A percentile compares a stretch with the other conserved stretches of the same genome.
Conservation (phyloP, 2,113 vertebrate species). For the Gasterosteus nipponicus region DNA sequence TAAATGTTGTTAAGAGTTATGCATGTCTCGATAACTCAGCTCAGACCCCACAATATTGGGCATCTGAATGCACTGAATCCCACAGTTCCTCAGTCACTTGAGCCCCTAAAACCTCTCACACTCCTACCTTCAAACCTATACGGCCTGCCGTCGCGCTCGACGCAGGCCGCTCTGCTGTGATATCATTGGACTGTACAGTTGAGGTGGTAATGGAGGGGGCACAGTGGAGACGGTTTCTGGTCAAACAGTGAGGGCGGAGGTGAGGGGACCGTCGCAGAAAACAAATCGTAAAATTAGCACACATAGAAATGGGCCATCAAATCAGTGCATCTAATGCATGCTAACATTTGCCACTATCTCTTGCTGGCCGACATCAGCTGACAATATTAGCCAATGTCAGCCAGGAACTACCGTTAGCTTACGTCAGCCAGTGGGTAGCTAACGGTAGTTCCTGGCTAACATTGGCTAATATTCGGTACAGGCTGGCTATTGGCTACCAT, state of each 20-base stretch:
- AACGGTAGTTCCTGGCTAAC: background rate
- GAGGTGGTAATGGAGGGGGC: constrained; percentile 10
- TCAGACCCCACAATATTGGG: constrained; percentile 54
- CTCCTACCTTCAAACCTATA: constrained; percentile 71
- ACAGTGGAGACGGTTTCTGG: constrained; percentile 1
- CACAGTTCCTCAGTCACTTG: constrained; percentile 63
- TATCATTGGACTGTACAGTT: constrained; percentile 35
- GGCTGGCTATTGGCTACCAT: no score
- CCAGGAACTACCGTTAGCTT: no score
- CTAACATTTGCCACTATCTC: background rate
- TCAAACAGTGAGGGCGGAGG: background rate
- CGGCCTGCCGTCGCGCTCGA: constrained; percentile 17
- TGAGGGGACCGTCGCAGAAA: constrained; percentile 4
- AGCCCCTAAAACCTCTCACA: constrained; percentile 71
- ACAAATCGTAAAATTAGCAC: background rate
- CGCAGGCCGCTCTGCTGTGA: constrained; percentile 54
- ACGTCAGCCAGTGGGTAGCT: background rate
- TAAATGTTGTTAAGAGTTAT: constrained; percentile 58
- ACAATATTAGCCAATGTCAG: background rate
- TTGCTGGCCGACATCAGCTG: background rate
- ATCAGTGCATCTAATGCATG: background rate
- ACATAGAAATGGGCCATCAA: background rate
- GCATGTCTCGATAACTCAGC: constrained; percentile 52
- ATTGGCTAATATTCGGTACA: no score
- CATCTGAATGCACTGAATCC: constrained; percentile 68